Evolutionary conservation across 2,797 vertebrate species (phyloP).

Genomic region (Valencia hispanica): DNA sequence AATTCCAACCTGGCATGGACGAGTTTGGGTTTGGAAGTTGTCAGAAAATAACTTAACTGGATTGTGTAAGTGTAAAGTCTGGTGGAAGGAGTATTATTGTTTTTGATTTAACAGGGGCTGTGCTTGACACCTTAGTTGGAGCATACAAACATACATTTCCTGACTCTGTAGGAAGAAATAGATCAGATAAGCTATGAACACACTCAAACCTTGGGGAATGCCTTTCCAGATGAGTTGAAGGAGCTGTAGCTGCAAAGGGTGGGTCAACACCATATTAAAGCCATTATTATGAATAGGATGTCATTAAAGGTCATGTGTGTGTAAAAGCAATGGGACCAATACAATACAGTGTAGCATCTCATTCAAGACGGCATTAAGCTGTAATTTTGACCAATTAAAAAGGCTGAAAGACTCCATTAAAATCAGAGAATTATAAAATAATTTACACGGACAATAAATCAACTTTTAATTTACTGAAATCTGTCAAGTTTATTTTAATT

Average conservation of each 20-base stretch:
- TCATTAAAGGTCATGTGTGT: background rate
- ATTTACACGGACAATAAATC: background rate
- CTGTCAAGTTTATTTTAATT: background rate
- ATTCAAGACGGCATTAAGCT: background rate
- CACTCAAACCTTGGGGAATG: background rate
- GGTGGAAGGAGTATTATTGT: too few relatives aligned
- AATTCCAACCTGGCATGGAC: too few relatives aligned
- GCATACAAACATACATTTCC: too few relatives aligned
- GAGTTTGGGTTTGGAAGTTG: too few relatives aligned
- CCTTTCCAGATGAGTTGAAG: background rate
- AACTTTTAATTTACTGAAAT: background rate
- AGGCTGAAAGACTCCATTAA: background rate
- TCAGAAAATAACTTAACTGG: too few relatives aligned
- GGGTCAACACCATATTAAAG: background rate
- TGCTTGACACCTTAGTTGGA: too few relatives aligned
- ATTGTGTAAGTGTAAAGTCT: too few relatives aligned
- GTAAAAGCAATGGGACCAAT: background rate
- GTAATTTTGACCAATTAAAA: background rate
- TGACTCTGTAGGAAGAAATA: too few relatives aligned
- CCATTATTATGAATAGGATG: background rate
- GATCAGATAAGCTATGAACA: background rate
- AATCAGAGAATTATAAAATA: background rate
- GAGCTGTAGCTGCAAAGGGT: background rate
- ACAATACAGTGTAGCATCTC: background rate
- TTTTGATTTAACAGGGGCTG: too few relatives aligned